Evolutionary conservation across 2,113 vertebrate species (phyloP).

Genomic region (Sardina pilchardus): DNA sequence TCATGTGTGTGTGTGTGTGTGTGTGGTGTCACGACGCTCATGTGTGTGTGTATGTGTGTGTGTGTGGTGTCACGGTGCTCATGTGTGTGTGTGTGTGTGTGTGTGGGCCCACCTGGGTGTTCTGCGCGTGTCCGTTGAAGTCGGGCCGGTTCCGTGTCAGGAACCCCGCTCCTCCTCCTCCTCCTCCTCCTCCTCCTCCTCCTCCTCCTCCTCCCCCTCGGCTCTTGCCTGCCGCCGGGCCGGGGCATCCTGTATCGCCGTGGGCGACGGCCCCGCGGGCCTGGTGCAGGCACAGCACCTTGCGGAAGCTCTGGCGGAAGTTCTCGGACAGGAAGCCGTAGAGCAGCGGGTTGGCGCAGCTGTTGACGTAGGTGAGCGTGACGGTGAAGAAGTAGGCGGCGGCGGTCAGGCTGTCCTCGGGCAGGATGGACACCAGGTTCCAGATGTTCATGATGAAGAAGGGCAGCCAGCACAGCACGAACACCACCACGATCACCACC

Average conservation of each 20-base stretch:
- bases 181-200: constrained; percentile 58
- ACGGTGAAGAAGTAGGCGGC: constrained; percentile 82
- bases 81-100: neutral
- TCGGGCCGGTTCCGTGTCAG: constrained; percentile 50
- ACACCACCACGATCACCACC: constrained; percentile 88
- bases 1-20: too few relatives aligned
- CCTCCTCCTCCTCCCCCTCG: constrained; percentile 61
- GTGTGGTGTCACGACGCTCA: too few relatives aligned
- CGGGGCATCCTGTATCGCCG: constrained; percentile 44
- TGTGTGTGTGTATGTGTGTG: too few relatives aligned
- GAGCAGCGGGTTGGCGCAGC: constrained; percentile 89
- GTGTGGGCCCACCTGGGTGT: constrained; percentile 65
- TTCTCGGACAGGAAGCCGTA: constrained; percentile 90
- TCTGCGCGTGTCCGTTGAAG: constrained; percentile 73
- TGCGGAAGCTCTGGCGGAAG: constrained; percentile 87
- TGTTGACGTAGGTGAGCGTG: constrained; percentile 88
- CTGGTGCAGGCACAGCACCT: constrained; percentile 78
- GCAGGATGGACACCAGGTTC: constrained; percentile 83
- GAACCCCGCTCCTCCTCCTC: constrained; percentile 62
- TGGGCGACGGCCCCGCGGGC: constrained; percentile 47
- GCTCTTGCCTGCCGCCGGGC: constrained; percentile 54
- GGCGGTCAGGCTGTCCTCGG: constrained; percentile 64
- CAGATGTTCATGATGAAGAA: constrained; percentile 87
- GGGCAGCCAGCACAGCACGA: constrained; percentile 89
- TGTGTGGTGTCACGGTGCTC: neutral